A percentile compares a stretch with the other conserved stretches of the same genome.
Conservation (phyloP, 2,888 invertebrate genomes). For the Drosophila dives region DNA sequence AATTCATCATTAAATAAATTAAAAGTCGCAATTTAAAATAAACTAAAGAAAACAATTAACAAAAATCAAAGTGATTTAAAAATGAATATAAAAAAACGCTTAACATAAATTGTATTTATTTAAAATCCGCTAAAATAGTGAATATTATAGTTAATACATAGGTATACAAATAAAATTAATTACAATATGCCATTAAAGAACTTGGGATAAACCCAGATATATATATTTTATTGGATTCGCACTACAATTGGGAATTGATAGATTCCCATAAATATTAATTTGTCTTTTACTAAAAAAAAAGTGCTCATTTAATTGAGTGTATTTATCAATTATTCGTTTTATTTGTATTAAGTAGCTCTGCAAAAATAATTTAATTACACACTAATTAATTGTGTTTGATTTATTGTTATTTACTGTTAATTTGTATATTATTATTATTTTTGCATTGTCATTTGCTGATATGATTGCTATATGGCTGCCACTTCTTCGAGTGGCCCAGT, state of each 20-base stretch:
- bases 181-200: slow-evolving; percentile 24
- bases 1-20: not conserved
- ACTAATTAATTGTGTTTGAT: slow-evolving; percentile 22
- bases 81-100: not conserved
- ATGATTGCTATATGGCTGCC: slow-evolving; percentile 55
- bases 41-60: not conserved
- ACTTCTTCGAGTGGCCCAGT: slow-evolving; percentile 22
- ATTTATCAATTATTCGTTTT: slow-evolving; percentile 36
- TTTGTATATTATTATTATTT: slow-evolving; percentile 31
- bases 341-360: slow-evolving; percentile 43
- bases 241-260: slow-evolving; percentile 1
- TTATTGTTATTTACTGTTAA: slow-evolving; percentile 24
- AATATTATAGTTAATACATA: slow-evolving; percentile 24
- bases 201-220: slow-evolving; percentile 1
- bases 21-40: not conserved
- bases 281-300: slow-evolving; percentile 4
- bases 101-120: slow-evolving; percentile 53
- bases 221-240: slow-evolving; percentile 1
- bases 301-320: slow-evolving; percentile 5
- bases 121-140: slow-evolving; percentile 41
- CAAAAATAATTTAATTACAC: slow-evolving; percentile 52
- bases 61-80: too few relatives aligned
- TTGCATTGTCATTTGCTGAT: slow-evolving; percentile 72
- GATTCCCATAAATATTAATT: slow-evolving; percentile 9
- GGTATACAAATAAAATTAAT: slow-evolving; percentile 21